Percentiles rank a stretch among this genome's conserved stretches.
Conservation (phyloP, 2,113 vertebrate genomes). For the Collichthys lucidus region DNA sequence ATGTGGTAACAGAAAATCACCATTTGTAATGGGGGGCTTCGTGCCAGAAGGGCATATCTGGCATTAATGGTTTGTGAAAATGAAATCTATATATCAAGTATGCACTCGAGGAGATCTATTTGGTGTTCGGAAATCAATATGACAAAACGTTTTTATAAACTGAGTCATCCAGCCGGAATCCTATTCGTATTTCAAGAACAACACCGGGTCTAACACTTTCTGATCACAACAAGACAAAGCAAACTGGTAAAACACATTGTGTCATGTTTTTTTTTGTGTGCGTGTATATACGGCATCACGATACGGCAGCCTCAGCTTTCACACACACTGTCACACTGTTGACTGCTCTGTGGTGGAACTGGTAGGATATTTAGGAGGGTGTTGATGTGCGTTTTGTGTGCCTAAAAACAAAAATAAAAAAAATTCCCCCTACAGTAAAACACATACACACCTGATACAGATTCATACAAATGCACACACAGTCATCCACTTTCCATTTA, state of each 20-base stretch:
- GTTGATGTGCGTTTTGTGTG: constrained; percentile 20
- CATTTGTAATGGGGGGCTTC: constrained; percentile 44
- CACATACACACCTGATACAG: not conserved
- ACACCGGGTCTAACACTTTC: constrained; percentile 9
- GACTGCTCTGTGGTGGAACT: not conserved
- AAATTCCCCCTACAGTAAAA: not conserved
- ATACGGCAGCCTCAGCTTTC: constrained; percentile 19
- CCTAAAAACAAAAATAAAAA: not conserved
- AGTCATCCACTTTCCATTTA: constrained; percentile 9
- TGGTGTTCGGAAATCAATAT: not conserved
- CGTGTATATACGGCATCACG: not conserved
- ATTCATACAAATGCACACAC: not conserved
- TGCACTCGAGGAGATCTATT: constrained; percentile 21
- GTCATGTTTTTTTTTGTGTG: constrained; percentile 28
- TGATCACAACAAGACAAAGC: not conserved
- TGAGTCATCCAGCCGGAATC: not conserved
- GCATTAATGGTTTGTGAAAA: constrained; percentile 38
- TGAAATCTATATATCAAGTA: constrained; percentile 63
- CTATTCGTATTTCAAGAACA: constrained; percentile 10
- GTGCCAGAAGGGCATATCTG: constrained; percentile 52
- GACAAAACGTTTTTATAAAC: constrained; percentile 16
- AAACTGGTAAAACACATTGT: constrained; percentile 15
- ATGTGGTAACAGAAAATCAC: constrained; percentile 57
- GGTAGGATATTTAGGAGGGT: constrained; percentile 37
- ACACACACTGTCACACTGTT: constrained; percentile 38